Evolutionary conservation across 92 coral and sea anemone species (phyloP).

Genomic region (Parazoanthus darwini): DNA sequence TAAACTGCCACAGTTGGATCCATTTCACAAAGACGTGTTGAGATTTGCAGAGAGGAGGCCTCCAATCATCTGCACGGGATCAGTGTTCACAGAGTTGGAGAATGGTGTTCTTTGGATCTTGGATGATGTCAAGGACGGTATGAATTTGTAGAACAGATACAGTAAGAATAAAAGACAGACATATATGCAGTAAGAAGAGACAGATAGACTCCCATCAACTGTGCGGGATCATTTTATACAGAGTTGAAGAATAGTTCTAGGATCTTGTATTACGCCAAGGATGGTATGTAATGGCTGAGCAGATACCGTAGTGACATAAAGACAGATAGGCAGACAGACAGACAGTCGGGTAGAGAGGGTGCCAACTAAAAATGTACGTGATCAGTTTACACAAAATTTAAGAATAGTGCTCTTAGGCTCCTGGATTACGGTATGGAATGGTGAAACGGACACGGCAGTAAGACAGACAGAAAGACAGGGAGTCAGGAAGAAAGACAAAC

Average conservation of each 20-base stretch:
- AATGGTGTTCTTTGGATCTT: conserved; percentile 21
- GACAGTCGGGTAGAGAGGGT: neutral
- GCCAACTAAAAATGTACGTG: neutral
- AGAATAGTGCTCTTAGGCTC: conserved; percentile 4
- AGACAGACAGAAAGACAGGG: neutral
- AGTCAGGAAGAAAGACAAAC: neutral
- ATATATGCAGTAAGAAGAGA: neutral
- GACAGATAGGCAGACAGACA: neutral
- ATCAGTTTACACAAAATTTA: conserved; percentile 8
- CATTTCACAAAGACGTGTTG: conserved; percentile 12
- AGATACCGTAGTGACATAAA: neutral
- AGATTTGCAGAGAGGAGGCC: conserved; percentile 15
- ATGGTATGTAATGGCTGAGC: neutral
- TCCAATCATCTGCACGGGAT: conserved; percentile 18
- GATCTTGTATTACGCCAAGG: neutral
- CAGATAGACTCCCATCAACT: neutral
- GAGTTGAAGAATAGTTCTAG: conserved; percentile 12
- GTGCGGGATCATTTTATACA: conserved; percentile 1
- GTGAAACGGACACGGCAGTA: too few species aligned
- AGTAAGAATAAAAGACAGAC: neutral
- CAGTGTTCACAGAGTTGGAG: conserved; percentile 27
- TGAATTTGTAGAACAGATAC: neutral
- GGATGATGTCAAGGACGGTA: conserved; percentile 15
- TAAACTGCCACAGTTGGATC: conserved; percentile 9
- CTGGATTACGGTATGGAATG: neutral